phyloP scores from a whole-genome alignment of 2,113 vertebrate species.

The Rhea americana region DNA sequence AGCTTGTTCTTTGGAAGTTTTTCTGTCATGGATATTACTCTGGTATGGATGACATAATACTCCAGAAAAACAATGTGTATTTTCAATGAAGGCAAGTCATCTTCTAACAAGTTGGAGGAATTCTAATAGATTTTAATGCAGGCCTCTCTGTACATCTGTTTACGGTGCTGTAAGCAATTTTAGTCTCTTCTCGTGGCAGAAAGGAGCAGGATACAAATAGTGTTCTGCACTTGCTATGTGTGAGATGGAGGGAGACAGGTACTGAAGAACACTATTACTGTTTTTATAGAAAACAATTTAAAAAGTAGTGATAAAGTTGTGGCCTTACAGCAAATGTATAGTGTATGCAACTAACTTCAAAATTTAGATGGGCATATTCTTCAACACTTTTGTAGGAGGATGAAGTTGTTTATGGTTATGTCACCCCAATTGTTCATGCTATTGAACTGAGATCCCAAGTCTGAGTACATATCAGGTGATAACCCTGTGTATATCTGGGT shows the following conservation, averaged over 20 bases:
- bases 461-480: background rate
- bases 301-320: background rate
- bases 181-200: background rate
- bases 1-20: background rate
- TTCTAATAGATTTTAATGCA: background rate
- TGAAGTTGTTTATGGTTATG: background rate
- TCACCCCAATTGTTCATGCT: background rate
- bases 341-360: background rate
- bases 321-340: background rate
- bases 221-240: background rate
- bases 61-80: accelerated
- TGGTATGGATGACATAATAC: background rate
- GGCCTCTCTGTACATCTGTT: background rate
- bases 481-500: too few species aligned
- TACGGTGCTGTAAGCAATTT: background rate
- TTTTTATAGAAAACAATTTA: background rate
- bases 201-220: background rate
- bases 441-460: background rate
- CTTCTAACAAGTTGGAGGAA: background rate
- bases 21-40: background rate
- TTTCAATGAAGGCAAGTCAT: background rate
- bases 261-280: background rate
- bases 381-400: background rate
- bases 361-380: background rate
- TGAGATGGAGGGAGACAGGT: background rate